These are phyloP conservation scores for Anguilla anguilla DNA, from an alignment of 2,797 vertebrate genomes.

Conservation along the genomic window DNA sequence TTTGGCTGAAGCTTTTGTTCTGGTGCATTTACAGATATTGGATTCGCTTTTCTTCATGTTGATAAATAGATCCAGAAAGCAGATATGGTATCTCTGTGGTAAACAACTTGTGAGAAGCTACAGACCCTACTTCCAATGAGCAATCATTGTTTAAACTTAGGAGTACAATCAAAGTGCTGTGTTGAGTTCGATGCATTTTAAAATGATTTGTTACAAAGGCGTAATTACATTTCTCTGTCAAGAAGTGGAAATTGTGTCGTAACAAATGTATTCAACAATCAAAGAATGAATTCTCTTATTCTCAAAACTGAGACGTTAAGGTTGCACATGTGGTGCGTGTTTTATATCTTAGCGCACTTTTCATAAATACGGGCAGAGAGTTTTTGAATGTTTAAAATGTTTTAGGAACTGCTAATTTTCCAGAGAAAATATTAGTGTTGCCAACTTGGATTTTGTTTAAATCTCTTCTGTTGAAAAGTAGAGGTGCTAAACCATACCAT, in stretches of 20 bases:
- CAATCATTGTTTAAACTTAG: neutral
- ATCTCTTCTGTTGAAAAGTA: conserved; percentile 15
- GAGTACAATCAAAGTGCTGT: conserved; percentile 10
- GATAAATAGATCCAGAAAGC: neutral
- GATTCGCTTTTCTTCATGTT: conserved; percentile 3
- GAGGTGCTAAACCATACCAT: conserved; percentile 23
- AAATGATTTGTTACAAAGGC: neutral
- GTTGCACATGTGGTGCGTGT: neutral
- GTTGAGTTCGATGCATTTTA: neutral
- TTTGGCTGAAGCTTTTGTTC: neutral
- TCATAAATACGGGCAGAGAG: conserved; percentile 14
- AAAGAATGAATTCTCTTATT: neutral
- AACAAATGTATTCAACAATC: neutral
- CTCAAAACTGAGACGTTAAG: neutral
- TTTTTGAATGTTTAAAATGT: conserved; percentile 25
- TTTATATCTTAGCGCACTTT: conserved; percentile 13
- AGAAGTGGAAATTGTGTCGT: neutral
- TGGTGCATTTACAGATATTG: conserved; percentile 9
- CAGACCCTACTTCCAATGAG: neutral
- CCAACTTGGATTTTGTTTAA: conserved; percentile 23
- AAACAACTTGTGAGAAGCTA: neutral
- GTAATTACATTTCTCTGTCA: conserved; percentile 13
- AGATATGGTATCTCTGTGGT: conserved; percentile 21
- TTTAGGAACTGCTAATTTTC: conserved; percentile 25
- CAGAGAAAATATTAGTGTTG: conserved; percentile 14